Percentiles rank a stretch among this genome's conserved stretches.
Evolutionary conservation across 2,888 invertebrate genomes (phyloP).

Genomic region (Charanyca ferruginea): DNA sequence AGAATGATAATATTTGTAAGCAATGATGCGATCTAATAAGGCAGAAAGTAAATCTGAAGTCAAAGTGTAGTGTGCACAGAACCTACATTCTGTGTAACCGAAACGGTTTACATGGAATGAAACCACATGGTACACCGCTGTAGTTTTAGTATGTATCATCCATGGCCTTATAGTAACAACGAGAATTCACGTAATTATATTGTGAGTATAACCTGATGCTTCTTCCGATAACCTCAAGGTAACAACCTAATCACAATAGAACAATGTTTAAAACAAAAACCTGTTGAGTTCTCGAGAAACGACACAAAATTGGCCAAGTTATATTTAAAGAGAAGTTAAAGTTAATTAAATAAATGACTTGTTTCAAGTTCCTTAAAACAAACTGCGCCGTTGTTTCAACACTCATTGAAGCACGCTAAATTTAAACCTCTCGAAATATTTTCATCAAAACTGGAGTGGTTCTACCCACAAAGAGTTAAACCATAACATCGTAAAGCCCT

Average conservation of each 20-base stretch:
- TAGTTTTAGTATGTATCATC: neutral
- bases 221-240: constrained; percentile 33
- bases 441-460: constrained; percentile 56
- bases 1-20: too few species aligned
- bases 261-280: constrained; percentile 24
- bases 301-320: constrained; percentile 17
- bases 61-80: constrained; percentile 14
- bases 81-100: constrained; percentile 12
- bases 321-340: constrained; percentile 34
- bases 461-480: constrained; percentile 64
- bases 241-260: constrained; percentile 22
- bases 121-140: too few species aligned
- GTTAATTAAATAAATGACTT: constrained; percentile 54
- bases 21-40: too few species aligned
- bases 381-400: constrained; percentile 45
- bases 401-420: constrained; percentile 36
- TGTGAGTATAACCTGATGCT: constrained; percentile 28
- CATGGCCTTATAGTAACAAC: constrained; percentile 4
- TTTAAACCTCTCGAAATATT: constrained; percentile 57
- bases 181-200: constrained; percentile 13
- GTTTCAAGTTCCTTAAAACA: constrained; percentile 34
- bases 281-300: constrained; percentile 17
- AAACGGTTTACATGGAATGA: constrained; percentile 8
- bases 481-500: constrained; percentile 70
- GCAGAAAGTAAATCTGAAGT: constrained; percentile 19